These are phyloP conservation scores for Silurus asotus DNA, from an alignment of 2,113 vertebrate species.

Conservation along the genomic window DNA sequence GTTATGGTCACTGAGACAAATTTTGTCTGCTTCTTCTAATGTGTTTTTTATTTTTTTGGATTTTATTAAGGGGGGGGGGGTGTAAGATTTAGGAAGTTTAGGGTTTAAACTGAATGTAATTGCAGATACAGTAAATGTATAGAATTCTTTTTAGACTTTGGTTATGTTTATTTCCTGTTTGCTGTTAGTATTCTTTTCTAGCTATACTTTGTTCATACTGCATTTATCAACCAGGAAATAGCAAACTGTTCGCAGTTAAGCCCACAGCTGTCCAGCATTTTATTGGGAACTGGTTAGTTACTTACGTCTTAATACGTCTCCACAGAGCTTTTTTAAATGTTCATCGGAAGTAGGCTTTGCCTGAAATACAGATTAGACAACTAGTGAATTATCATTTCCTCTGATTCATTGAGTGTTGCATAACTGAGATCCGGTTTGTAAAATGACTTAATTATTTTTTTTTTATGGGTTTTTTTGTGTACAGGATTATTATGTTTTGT, in stretches of 20 bases:
- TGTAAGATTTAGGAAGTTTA: neutral
- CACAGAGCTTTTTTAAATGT: conserved; percentile 71
- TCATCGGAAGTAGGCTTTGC: conserved; percentile 75
- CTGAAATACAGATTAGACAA: conserved; percentile 65
- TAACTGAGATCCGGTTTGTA: neutral
- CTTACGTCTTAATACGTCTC: conserved; percentile 70
- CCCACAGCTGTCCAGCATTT: neutral
- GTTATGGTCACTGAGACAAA: neutral
- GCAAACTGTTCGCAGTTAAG: too few relatives aligned
- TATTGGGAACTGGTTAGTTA: conserved; percentile 38
- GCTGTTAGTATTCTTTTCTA: too few relatives aligned
- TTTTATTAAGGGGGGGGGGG: too few relatives aligned
- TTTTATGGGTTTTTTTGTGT: neutral
- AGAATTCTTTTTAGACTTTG: too few relatives aligned
- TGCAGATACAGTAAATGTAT: too few relatives aligned
- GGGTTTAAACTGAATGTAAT: neutral
- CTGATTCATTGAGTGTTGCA: neutral
- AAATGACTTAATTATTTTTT: neutral
- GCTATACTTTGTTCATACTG: too few relatives aligned
- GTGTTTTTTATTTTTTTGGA: neutral
- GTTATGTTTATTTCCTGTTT: too few relatives aligned
- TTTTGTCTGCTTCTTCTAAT: too few relatives aligned
- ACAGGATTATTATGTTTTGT: neutral
- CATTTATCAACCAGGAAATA: too few relatives aligned
- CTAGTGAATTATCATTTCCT: neutral